Conservation (phyloP, 2,888 invertebrate species). For the Tachina lurida region DNA sequence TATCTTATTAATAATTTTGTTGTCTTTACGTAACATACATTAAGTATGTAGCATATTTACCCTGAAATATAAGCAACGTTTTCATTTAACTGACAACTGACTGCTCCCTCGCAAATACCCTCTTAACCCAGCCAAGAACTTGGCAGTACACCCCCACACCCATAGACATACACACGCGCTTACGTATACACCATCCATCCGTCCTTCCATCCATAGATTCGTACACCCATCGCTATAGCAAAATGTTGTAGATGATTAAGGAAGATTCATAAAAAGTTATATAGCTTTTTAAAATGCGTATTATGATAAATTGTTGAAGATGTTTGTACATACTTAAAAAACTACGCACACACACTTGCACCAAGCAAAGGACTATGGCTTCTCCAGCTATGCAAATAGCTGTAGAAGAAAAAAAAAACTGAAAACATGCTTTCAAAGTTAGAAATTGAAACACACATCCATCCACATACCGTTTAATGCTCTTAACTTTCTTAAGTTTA, state of each 20-base stretch:
- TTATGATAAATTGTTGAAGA: constrained; percentile 70
- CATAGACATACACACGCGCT: constrained; percentile 6
- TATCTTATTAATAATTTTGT: constrained; percentile 48
- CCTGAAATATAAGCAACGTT: constrained; percentile 68
- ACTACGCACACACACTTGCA: constrained; percentile 20
- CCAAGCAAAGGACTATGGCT: constrained; percentile 5
- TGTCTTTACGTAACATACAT: constrained; percentile 23
- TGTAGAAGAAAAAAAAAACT: background rate
- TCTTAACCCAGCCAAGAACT: constrained; percentile 16
- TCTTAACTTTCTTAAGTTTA: constrained; percentile 37
- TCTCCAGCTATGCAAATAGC: constrained; percentile 21
- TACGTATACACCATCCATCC: background rate
- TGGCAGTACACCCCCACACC: background rate
- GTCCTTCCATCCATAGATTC: background rate
- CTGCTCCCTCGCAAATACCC: constrained; percentile 18
- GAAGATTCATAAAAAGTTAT: constrained; percentile 52
- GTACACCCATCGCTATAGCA: constrained; percentile 33
- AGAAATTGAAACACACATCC: constrained; percentile 25
- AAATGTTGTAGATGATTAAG: constrained; percentile 41
- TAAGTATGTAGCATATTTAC: constrained; percentile 77
- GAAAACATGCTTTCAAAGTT: constrained; percentile 48
- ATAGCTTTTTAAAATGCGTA: constrained; percentile 63
- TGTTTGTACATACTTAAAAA: constrained; percentile 21
- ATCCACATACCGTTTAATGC: constrained; percentile 26
- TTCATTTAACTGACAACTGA: constrained; percentile 14